Percentiles rank a stretch among this genome's conserved stretches.
These are phyloP conservation scores for Copidosoma floridanum DNA, from an alignment of 1,140 invertebrate genomes.

Conservation along the genomic window DNA sequence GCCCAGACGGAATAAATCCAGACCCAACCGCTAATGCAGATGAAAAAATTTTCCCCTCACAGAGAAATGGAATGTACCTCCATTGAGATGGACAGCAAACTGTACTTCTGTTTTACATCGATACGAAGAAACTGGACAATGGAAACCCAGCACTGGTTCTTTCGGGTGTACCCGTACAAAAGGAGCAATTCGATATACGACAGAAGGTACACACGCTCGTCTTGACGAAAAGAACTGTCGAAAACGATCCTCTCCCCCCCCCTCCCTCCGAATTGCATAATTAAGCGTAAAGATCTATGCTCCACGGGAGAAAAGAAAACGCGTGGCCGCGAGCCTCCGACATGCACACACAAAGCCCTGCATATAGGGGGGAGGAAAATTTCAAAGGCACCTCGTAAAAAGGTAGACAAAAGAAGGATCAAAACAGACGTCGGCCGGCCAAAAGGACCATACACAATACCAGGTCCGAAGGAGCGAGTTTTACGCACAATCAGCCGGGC, in stretches of 20 bases:
- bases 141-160: not conserved
- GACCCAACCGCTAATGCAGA: too few species aligned
- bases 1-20: too few species aligned
- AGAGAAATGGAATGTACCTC: too few species aligned
- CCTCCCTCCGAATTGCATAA: slow-evolving; percentile 15
- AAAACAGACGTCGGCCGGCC: too few species aligned
- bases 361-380: too few species aligned
- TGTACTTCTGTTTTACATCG: not conserved
- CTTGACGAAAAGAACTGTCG: not conserved
- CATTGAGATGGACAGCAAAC: too few species aligned
- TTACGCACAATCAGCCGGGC: slow-evolving; percentile 7
- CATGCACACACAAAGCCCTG: too few species aligned
- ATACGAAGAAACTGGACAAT: not conserved
- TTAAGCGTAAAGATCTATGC: slow-evolving; percentile 12
- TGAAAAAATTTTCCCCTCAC: too few species aligned
- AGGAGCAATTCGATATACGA: not conserved
- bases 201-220: too few species aligned
- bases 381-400: too few species aligned
- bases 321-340: not conserved
- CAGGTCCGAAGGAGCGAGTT: not conserved
- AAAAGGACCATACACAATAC: too few species aligned
- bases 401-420: too few species aligned
- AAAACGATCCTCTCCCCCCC: not conserved
- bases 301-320: not conserved
- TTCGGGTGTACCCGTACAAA: not conserved